Base-by-base conservation (phyloP, 2,113 vertebrate species). In the Thryonomys swinderianus region DNA sequence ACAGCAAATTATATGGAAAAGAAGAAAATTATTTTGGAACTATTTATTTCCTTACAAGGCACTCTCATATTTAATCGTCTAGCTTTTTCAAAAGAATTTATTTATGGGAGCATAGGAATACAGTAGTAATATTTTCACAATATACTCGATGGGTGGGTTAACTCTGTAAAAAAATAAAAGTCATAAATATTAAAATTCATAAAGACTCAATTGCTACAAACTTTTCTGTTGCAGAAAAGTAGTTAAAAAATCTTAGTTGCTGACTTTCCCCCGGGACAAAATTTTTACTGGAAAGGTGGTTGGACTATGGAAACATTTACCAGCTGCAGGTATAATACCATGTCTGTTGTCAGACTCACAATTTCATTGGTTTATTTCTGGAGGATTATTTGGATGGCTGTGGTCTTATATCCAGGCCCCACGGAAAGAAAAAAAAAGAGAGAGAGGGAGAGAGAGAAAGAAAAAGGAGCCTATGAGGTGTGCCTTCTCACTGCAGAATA, bases 371-470 rank as follows among this genome's bases (percentile, higher is more conserved):
- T 98, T 98, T 99, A 98, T 98, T 98, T 98, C 98, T 98, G 98
- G 97, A 98, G 98, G 98, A 98, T 98, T 99, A 99, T 99, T 98
- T 98, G 98, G 98, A 98, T 98, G 98, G 97, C 97, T 99, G 99
- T 98, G 98, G 98, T 98, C 98, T 98, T 98, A 98, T 86, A 79
- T 98, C 96, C 98, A 98, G 98, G 96, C 97, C 97, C 98, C 97
- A 97, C 96, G 94, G 95, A 98, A 97, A 97, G 82, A 96, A 97
- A 97, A 90, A 96, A 98, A 62, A 45, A 17, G 53, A 55, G 45
- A 79, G 5, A 69, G 53, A 84, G 5, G 53, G 17, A 48, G 81
- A 51, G 21, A 81, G 34, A 89, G n/a, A 67, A 83, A 96, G 85
- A 95, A 97, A 97, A 96, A 74, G 66, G 11, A 98, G 91, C 23